Conservation (phyloP, 1,140 invertebrate species). For the Hylaeus anthracinus region DNA sequence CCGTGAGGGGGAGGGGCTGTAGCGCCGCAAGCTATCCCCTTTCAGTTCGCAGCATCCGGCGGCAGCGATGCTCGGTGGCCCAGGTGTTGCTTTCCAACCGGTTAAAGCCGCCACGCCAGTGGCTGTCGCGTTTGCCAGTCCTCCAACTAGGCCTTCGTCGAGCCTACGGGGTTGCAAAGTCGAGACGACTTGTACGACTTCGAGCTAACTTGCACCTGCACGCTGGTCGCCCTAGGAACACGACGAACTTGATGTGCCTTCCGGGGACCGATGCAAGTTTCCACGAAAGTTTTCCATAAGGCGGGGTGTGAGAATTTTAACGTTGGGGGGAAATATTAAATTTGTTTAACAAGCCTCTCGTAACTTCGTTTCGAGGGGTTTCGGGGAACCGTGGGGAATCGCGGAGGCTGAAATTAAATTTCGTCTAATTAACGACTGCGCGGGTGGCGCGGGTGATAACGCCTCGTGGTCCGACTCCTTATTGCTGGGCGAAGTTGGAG, state of each 20-base stretch:
- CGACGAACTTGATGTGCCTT: conserved; percentile 76
- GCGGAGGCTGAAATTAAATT: conserved; percentile 72
- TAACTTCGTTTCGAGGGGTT: conserved; percentile 45
- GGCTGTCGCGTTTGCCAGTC: conserved; percentile 10
- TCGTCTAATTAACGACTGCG: conserved; percentile 63
- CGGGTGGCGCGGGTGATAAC: conserved; percentile 15
- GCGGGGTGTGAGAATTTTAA: conserved; percentile 30
- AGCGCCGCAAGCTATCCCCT: conserved; percentile 41
- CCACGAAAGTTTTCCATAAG: conserved; percentile 67
- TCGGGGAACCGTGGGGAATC: conserved; percentile 19
- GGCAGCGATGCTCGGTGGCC: conserved; percentile 39
- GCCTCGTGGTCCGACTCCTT: conserved; percentile 16
- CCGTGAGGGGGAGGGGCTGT: conserved; percentile 15
- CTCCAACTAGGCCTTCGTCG: conserved; percentile 7
- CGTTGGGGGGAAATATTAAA: conserved; percentile 70
- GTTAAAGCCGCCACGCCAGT: conserved; percentile 67
- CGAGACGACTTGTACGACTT: conserved; percentile 35
- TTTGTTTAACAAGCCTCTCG: conserved; percentile 74
- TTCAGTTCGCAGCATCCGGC: conserved; percentile 38
- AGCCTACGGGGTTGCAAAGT: conserved; percentile 51
- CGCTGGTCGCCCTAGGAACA: conserved; percentile 20
- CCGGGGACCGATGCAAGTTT: conserved; percentile 75
- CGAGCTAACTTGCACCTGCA: conserved; percentile 22
- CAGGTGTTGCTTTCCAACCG: conserved; percentile 72
- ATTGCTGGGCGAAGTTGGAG: neutral